phyloP scores from a whole-genome alignment of 2,888 invertebrate genomes.

The Flexamia atlantica region DNA sequence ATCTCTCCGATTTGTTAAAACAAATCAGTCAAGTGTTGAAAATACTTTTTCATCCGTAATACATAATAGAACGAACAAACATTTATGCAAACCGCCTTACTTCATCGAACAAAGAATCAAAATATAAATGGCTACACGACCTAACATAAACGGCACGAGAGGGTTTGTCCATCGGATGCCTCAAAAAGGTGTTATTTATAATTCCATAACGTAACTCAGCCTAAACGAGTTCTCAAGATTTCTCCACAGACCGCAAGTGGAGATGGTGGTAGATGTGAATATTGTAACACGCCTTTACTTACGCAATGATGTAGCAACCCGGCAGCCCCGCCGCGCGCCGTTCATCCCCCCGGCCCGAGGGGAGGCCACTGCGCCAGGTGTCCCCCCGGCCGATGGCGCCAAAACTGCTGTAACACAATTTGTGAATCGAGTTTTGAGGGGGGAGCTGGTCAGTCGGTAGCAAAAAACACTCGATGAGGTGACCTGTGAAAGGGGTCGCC shows the following conservation, averaged over 20 bases:
- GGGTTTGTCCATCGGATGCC: too few species aligned
- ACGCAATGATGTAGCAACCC: neutral
- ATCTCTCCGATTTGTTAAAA: too few species aligned
- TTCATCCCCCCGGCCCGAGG: neutral
- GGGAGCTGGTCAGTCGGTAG: neutral
- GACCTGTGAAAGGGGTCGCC: slow-evolving; percentile 7
- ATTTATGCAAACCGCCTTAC: too few species aligned
- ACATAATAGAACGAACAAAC: too few species aligned
- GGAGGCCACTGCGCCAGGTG: slow-evolving; percentile 34
- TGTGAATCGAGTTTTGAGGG: slow-evolving; percentile 25
- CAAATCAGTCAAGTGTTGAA: too few species aligned
- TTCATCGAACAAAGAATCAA: too few species aligned
- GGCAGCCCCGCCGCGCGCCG: neutral
- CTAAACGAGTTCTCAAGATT: too few species aligned
- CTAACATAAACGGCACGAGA: too few species aligned
- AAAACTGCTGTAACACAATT: slow-evolving; percentile 48
- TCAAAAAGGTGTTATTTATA: too few species aligned
- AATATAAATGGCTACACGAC: too few species aligned
- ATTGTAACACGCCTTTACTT: neutral
- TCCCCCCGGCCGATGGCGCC: slow-evolving; percentile 36
- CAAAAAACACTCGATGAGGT: slow-evolving; percentile 5
- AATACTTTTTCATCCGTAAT: too few species aligned
- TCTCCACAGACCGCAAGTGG: neutral
- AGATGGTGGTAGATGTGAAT: neutral
- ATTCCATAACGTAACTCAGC: too few species aligned